phyloP scores from a whole-genome alignment of 2,888 invertebrate genomes.

The Orthosia incerta region DNA sequence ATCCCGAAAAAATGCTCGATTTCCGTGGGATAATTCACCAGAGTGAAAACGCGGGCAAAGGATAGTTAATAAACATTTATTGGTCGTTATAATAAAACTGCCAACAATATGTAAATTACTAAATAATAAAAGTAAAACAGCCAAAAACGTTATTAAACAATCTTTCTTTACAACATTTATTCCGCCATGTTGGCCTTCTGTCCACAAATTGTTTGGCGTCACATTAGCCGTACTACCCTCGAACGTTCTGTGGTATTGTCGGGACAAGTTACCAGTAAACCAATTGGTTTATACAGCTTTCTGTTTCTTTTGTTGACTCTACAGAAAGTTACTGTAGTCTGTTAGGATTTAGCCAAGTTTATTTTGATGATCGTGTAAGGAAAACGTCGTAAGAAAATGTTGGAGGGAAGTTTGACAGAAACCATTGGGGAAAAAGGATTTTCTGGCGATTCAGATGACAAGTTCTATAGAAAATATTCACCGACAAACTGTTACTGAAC shows the following conservation, averaged over 20 bases:
- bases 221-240: slow-evolving; percentile 1
- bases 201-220: background rate
- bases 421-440: background rate
- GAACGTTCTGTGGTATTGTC: slow-evolving; percentile 2
- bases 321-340: slow-evolving; percentile 14
- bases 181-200: slow-evolving; percentile 9
- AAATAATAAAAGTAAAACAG: too few relatives aligned
- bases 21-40: too few relatives aligned
- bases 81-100: too few relatives aligned
- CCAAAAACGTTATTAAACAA: too few relatives aligned
- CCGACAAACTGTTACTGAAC: background rate
- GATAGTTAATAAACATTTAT: too few relatives aligned
- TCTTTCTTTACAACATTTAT: background rate
- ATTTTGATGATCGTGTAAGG: slow-evolving; percentile 14
- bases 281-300: slow-evolving; percentile 36
- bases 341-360: background rate
- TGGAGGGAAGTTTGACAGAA: background rate
- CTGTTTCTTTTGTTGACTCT: slow-evolving; percentile 17
- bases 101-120: too few relatives aligned
- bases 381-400: background rate
- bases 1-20: too few relatives aligned
- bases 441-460: background rate
- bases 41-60: too few relatives aligned
- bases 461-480: too few relatives aligned
- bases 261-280: slow-evolving; percentile 27